Evolutionary conservation across 2,113 vertebrate genomes (phyloP).

Genomic region (Scortum barcoo): DNA sequence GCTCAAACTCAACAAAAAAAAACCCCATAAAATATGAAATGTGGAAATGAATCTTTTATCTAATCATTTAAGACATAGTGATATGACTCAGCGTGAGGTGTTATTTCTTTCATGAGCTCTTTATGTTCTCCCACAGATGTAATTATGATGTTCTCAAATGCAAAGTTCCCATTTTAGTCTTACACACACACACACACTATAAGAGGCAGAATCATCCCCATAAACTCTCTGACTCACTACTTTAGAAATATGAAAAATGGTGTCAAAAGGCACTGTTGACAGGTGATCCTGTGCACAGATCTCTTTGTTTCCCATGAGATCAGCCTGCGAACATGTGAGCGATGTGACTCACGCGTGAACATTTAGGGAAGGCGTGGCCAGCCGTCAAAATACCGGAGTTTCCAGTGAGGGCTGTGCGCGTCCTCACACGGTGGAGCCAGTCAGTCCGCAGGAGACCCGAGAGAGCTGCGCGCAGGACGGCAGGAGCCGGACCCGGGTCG

Average conservation of each 20-base stretch:
- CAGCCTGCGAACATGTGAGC: constrained; percentile 11
- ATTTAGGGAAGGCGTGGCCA: constrained; percentile 75
- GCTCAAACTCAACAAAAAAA: no score
- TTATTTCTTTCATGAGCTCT: no score
- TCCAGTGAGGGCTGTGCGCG: constrained; percentile 40
- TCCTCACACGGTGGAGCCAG: no score
- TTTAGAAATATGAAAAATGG: background rate
- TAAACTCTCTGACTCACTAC: background rate
- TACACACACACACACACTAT: background rate
- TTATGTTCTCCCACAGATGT: background rate
- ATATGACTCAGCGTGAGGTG: no score
- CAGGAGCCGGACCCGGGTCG: constrained; percentile 35
- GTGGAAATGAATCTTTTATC: background rate
- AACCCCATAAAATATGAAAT: no score
- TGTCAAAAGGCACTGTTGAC: no score
- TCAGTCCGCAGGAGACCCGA: no score
- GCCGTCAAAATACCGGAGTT: constrained; percentile 60
- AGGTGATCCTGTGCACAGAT: no score
- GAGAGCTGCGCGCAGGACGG: constrained; percentile 48
- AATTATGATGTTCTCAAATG: background rate
- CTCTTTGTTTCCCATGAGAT: background rate
- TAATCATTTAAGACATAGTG: no score
- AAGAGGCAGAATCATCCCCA: background rate
- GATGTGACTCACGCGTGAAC: constrained; percentile 31
- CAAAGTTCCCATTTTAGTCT: background rate